These are phyloP conservation scores for Drosophila pachea DNA, from an alignment of 1,140 invertebrate genomes.

Conservation along the genomic window DNA sequence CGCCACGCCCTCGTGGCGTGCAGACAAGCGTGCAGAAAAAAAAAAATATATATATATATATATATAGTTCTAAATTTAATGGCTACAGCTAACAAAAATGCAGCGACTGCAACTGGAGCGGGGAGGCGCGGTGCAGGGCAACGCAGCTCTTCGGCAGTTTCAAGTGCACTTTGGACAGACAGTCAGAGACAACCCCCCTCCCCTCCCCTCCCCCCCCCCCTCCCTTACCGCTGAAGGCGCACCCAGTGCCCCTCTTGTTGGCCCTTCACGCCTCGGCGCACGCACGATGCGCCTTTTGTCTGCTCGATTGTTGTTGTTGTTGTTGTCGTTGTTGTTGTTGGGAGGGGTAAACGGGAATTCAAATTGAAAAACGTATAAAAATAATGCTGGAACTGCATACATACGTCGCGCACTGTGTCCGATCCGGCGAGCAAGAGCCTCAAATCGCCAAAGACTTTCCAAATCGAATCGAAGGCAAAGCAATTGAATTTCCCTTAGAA, in stretches of 20 bases:
- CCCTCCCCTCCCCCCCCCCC: background rate
- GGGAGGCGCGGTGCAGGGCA: slow-evolving; percentile 1
- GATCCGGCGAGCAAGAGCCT: background rate
- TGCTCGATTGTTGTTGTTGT: slow-evolving; percentile 38
- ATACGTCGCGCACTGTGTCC: background rate
- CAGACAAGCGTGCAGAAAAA: slow-evolving; percentile 73
- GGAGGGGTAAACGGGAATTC: slow-evolving; percentile 9
- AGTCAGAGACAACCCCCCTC: background rate
- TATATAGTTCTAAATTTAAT: slow-evolving; percentile 67
- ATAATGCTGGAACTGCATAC: background rate
- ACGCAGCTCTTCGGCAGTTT: slow-evolving; percentile 48
- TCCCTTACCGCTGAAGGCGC: slow-evolving; percentile 6
- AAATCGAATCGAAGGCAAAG: too few relatives aligned
- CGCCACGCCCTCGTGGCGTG: slow-evolving; percentile 38
- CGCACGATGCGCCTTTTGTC: slow-evolving; percentile 68
- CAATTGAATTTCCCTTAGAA: too few relatives aligned
- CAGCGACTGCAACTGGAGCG: slow-evolving; percentile 60
- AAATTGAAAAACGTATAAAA: slow-evolving; percentile 5
- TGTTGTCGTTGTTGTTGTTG: slow-evolving; percentile 5
- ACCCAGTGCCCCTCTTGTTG: background rate
- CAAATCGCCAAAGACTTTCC: too few relatives aligned
- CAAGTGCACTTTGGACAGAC: slow-evolving; percentile 65
- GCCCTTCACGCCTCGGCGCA: slow-evolving; percentile 60
- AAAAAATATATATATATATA: slow-evolving; percentile 13
- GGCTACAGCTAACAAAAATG: slow-evolving; percentile 76